Evolutionary conservation across 2,888 invertebrate genomes (phyloP), one percentile per base, ranked within the genome.

Genomic region (Rhagonycha lutea): DNA sequence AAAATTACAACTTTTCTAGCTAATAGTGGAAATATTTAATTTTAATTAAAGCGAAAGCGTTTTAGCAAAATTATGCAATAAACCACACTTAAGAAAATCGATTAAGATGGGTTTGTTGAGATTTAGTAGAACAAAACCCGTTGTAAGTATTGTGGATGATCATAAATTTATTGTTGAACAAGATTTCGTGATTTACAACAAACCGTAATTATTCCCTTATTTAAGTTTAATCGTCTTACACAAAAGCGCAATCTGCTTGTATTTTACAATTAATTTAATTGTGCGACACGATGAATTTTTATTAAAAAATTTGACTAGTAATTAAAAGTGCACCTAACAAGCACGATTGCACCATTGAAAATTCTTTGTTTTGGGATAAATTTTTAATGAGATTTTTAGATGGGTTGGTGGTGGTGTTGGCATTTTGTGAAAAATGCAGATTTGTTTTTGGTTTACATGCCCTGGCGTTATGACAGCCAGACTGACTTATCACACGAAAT

Each of bases 341-440:
- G 47, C 47, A 47, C 47, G 47, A 47, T n/a, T 47, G 47, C 47
- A 47, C n/a, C 47, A 47, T 47, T 5, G 47, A 47, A 47, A n/a
- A n/a, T n/a, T 47, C 47, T n/a, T 47, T n/a, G 47, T 47, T n/a
- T 47, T n/a, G 47, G 26, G n/a, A n/a, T n/a, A 47, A 70, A 63
- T 23, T 63, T 65, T 71, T 71, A 63, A 71, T 32, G 32, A 47
- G 14, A 32, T 32, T 71, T 71, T 65, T 65, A 29, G 26, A 65
- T 65, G 26, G 14, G 32, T 5, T 12, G 32, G 32, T 47, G 47
- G 47, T 47, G 47, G 47, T 47, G 47, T 32, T 65, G 14, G 71
- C 32, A 28, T 47, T 71, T 63, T 70, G 63, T 70, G 62, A 63
- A 70, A 70, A 70, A 63, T 70, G 70, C 62, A 70, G 70, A 62